Evolutionary conservation across 1,140 invertebrate species (phyloP).

Genomic region (Meloidogyne floridensis): DNA sequence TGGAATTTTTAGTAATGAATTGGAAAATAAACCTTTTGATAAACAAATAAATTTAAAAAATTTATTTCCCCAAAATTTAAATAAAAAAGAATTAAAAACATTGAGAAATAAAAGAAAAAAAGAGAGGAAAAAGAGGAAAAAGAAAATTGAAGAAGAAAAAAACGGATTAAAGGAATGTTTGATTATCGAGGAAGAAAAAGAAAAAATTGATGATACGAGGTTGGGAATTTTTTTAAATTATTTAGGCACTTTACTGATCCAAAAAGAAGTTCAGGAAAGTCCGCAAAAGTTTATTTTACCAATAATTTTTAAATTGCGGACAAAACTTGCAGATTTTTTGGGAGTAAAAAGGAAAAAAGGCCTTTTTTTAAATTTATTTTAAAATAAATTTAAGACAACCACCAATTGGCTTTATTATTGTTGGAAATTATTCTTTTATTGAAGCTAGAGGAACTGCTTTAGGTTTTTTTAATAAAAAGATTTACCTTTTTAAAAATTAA

Average conservation of each 20-base stretch:
- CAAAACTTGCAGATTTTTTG: too few relatives aligned
- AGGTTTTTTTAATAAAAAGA: background rate
- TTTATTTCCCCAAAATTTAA: background rate
- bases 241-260: too few relatives aligned
- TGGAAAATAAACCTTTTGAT: background rate
- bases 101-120: background rate
- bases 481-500: too few relatives aligned
- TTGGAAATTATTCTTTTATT: conserved; percentile 7
- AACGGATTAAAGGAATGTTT: background rate
- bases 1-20: conserved; percentile 4
- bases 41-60: background rate
- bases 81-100: conserved; percentile 2
- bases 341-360: too few relatives aligned
- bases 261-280: too few relatives aligned
- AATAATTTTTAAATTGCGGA: too few relatives aligned
- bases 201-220: too few relatives aligned
- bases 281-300: too few relatives aligned
- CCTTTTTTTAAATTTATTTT: background rate
- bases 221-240: too few relatives aligned
- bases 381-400: background rate
- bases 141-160: background rate
- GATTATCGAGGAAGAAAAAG: background rate
- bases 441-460: background rate
- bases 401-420: background rate
- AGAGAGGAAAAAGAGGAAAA: background rate